Percentiles rank a stretch among this genome's conserved stretches.
Evolutionary conservation across 2,888 invertebrate species (phyloP).

Genomic region (Phengaris alcon): DNA sequence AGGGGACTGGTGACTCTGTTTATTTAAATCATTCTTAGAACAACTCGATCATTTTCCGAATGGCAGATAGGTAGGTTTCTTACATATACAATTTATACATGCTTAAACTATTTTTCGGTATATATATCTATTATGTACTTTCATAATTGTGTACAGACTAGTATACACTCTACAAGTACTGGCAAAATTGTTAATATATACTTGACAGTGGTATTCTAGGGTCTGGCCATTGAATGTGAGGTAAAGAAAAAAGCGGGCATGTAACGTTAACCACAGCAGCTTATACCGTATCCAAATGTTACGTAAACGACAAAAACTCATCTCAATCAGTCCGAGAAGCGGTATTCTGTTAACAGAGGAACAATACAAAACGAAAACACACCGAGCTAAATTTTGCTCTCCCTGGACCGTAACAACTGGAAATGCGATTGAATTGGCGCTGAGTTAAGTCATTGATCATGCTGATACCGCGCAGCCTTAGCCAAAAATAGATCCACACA

Average conservation of each 20-base stretch:
- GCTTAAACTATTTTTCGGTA: no score
- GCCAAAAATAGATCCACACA: conserved; percentile 53
- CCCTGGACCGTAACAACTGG: conserved; percentile 48
- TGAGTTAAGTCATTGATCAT: not conserved
- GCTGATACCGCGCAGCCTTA: conserved; percentile 33
- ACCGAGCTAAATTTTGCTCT: conserved; percentile 41
- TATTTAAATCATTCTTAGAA: conserved; percentile 2
- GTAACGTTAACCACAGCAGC: not conserved
- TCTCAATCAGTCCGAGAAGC: conserved; percentile 32
- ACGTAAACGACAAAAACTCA: conserved; percentile 29
- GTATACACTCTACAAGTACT: no score
- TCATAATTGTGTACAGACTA: no score
- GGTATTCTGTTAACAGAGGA: conserved; percentile 36
- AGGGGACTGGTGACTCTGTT: not conserved
- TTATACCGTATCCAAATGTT: conserved; percentile 24
- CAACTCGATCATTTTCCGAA: not conserved
- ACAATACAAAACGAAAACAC: conserved; percentile 44
- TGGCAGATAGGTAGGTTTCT: no score
- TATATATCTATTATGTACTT: no score
- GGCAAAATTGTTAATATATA: no score
- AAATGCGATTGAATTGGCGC: not conserved
- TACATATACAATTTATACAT: no score
- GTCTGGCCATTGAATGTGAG: not conserved
- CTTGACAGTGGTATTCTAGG: no score
- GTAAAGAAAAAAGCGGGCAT: conserved; percentile 9